These are phyloP conservation scores for Picus viridis DNA, from an alignment of 2,797 vertebrate genomes.

Conservation along the genomic window DNA sequence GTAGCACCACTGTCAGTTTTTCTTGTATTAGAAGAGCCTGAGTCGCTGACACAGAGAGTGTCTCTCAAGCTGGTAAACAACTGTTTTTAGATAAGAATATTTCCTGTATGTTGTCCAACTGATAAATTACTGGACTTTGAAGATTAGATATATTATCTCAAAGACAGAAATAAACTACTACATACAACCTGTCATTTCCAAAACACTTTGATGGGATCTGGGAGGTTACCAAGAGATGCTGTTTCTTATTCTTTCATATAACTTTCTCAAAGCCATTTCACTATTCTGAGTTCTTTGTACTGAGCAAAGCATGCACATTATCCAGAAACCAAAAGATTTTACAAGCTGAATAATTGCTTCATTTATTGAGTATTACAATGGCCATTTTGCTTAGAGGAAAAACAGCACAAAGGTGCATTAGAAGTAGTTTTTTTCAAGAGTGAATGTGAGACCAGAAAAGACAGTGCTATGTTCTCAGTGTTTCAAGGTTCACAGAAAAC, in stretches of 20 bases:
- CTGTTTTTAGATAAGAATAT: not conserved
- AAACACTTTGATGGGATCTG: not conserved
- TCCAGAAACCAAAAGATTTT: not conserved
- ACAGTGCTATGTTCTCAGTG: not conserved
- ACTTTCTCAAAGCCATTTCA: not conserved
- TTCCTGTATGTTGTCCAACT: not conserved
- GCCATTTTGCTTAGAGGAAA: not conserved
- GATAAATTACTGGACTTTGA: not conserved
- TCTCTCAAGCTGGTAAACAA: not conserved
- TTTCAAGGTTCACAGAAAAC: not conserved
- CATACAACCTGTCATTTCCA: not conserved
- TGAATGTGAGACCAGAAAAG: not conserved
- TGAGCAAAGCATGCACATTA: not conserved
- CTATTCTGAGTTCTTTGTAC: not conserved
- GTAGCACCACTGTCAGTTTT: accelerated
- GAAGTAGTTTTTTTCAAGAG: not conserved
- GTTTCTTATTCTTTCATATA: not conserved
- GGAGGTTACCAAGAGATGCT: slow-evolving; percentile 13
- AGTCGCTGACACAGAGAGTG: not conserved
- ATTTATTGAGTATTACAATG: not conserved
- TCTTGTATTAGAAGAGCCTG: accelerated
- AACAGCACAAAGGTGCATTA: not conserved
- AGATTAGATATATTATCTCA: not conserved
- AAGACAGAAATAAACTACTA: not conserved
- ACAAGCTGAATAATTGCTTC: not conserved